Percentiles rank a stretch among this genome's conserved stretches.
Conservation (phyloP, 2,888 invertebrate species). For the Tetragonisca angustula region DNA sequence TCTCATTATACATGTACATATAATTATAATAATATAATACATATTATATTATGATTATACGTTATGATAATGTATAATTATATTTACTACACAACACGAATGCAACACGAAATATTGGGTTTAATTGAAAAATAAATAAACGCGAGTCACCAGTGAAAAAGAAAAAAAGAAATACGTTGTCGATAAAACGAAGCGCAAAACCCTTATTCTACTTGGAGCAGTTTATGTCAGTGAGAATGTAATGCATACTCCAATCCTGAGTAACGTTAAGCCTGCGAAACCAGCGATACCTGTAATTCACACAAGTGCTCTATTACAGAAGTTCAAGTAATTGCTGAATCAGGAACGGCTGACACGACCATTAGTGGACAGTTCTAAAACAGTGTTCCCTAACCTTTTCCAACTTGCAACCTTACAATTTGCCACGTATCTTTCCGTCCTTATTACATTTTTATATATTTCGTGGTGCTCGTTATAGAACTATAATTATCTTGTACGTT, state of each 20-base stretch:
- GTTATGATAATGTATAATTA: too few relatives aligned
- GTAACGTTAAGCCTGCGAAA: constrained; percentile 60
- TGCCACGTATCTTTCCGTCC: too few relatives aligned
- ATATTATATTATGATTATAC: too few relatives aligned
- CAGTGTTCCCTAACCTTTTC: neutral
- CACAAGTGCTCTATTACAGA: constrained; percentile 58
- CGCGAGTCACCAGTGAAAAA: neutral
- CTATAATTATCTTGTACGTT: too few relatives aligned
- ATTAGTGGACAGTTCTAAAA: constrained; percentile 3
- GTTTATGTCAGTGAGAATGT: constrained; percentile 55
- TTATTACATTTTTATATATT: too few relatives aligned
- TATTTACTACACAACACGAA: neutral
- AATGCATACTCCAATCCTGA: constrained; percentile 55
- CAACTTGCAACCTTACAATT: neutral
- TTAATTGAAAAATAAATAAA: constrained; percentile 14
- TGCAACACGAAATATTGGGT: neutral
- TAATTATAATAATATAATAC: too few relatives aligned
- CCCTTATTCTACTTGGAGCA: constrained; percentile 36
- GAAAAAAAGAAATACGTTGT: constrained; percentile 7
- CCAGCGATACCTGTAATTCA: constrained; percentile 44
- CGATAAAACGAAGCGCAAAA: constrained; percentile 40
- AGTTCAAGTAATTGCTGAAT: constrained; percentile 49
- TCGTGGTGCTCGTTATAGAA: too few relatives aligned
- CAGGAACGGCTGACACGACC: constrained; percentile 23
- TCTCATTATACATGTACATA: too few relatives aligned